Percentiles rank a stretch among this genome's conserved stretches.
Conservation (phyloP, 2,888 invertebrate species). For the Drosophila algonquin region DNA sequence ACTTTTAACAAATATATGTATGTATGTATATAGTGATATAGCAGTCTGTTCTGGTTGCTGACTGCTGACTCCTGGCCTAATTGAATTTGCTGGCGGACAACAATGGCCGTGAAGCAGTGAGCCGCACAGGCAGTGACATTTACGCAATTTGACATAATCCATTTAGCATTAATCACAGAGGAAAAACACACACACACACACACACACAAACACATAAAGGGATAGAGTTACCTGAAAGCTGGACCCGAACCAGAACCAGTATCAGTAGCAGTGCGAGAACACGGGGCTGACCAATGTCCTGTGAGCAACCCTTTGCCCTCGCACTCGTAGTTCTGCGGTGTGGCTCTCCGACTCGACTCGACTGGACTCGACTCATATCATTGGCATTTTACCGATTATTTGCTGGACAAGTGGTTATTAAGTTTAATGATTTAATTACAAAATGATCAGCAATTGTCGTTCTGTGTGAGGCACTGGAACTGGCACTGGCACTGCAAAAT, state of each 20-base stretch:
- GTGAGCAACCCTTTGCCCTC: background rate
- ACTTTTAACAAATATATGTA: constrained; percentile 6
- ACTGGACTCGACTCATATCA: no score
- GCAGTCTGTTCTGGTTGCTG: background rate
- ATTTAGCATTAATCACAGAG: constrained; percentile 70
- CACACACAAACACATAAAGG: no score
- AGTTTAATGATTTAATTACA: constrained; percentile 76
- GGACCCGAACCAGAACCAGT: no score
- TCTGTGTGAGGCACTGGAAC: background rate
- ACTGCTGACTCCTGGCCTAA: constrained; percentile 4
- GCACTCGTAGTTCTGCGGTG: background rate
- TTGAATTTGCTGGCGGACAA: constrained; percentile 55
- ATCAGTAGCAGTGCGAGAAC: no score
- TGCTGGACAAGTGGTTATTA: constrained; percentile 53
- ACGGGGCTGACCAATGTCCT: constrained; percentile 17
- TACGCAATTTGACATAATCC: constrained; percentile 78
- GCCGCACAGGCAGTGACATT: constrained; percentile 56
- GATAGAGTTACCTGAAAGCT: constrained; percentile 12
- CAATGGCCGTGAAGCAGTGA: background rate
- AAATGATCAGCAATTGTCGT: constrained; percentile 61
- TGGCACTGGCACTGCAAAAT: constrained; percentile 27
- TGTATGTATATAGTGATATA: background rate
- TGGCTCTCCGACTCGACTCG: no score
- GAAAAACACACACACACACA: constrained; percentile 8
- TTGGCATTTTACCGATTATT: constrained; percentile 20